A percentile compares a stretch with the other conserved stretches of the same genome.
These are phyloP conservation scores for Vireo griseus DNA, from an alignment of 2,797 vertebrate genomes.

Conservation along the genomic window DNA sequence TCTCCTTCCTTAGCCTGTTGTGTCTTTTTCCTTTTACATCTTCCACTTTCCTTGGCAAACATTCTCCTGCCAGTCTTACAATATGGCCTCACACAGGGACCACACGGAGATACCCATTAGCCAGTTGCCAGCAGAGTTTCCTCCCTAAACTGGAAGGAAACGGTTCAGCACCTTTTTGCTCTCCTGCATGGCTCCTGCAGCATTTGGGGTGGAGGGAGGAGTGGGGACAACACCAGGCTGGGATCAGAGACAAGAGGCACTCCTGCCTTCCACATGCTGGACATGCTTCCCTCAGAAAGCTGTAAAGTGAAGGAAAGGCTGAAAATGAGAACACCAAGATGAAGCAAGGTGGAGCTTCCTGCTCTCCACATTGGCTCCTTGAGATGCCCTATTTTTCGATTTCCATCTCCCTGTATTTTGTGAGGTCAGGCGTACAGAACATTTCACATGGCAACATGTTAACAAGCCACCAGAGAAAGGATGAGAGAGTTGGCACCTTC, in stretches of 20 bases:
- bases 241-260: background rate
- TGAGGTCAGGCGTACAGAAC: background rate
- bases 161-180: background rate
- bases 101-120: rapidly evolving
- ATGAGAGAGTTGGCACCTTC: background rate
- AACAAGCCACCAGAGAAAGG: background rate
- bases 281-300: background rate
- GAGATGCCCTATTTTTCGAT: background rate
- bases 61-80: background rate
- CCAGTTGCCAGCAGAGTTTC: background rate
- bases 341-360: background rate
- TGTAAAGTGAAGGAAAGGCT: background rate
- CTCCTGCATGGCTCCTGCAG: background rate
- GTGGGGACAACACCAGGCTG: background rate
- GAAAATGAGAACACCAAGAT: background rate
- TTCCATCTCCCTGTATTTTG: background rate
- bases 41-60: background rate
- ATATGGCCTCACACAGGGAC: background rate
- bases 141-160: background rate
- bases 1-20: background rate
- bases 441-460: background rate
- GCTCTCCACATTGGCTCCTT: background rate
- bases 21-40: background rate
- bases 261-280: background rate
- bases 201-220: background rate